Evolutionary conservation across 2,888 invertebrate genomes (phyloP), one percentile per base, ranked within the genome.

Genomic region (Argyresthia albistria): DNA sequence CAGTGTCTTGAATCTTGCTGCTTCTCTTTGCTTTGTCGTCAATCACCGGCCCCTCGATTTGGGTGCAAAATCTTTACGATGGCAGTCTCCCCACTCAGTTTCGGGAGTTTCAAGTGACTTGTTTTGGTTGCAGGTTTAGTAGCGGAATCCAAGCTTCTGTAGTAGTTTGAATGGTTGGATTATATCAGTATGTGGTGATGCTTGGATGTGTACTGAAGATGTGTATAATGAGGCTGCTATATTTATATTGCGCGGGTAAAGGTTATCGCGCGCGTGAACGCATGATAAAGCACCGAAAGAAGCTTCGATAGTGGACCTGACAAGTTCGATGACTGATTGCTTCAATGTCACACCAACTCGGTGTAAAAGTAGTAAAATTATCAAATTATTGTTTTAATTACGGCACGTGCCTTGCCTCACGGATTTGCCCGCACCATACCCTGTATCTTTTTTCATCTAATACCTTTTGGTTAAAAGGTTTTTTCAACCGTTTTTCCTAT

Each of bases 261-360:
- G 80, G 81, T 80, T 83, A 86, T 86, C 86, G 65, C 45, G 79
- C 83, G 80, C 81, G 86, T 80, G 83, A 35, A 37, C 68, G 58
- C 63, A 25, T 25, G 82, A 82, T 83, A 80, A 79, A 78, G 75
- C 71, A 59, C 76, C 79, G 50, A 82, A 83, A 70, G 43, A 35
- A 42, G 35, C 37, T 65, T 65, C 60, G 73, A 71, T 72, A 70
- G 53, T 25, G 49, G 50, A 53, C 49, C 58, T n/a, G n/a, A n/a
- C n/a, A 69, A 68, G 86, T 83, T 86, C 86, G 82, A 80, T 84
- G 84, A 86, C 83, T 81, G 82, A 36, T 25, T 58, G 55, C 55
- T 63, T 73, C 84, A 84, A 86, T 84, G 83, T 84, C 84, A 81
- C 65, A 62, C 62, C 64, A 43, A 43, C 8, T 66, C 67, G 69